These are phyloP conservation scores for Cromileptes altivelis DNA, from an alignment of 2,113 vertebrate species.

Conservation along the genomic window DNA sequence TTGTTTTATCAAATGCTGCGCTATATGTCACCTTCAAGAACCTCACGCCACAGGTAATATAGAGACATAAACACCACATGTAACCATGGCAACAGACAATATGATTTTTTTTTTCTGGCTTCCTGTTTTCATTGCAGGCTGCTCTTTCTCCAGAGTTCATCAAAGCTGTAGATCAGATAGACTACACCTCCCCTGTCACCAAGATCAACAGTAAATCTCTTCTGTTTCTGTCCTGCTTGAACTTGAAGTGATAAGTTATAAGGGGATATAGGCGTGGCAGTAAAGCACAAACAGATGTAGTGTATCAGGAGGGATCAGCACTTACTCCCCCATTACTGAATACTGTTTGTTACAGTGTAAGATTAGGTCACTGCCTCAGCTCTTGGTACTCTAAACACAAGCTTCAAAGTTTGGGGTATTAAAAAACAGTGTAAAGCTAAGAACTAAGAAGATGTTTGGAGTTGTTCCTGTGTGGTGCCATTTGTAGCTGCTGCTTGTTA, in stretches of 20 bases:
- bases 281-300: background rate
- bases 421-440: no score
- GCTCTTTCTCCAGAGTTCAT: conserved; percentile 89
- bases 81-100: background rate
- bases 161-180: conserved; percentile 86
- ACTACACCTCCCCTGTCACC: conserved; percentile 94
- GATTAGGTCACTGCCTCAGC: background rate
- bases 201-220: conserved; percentile 94
- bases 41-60: conserved; percentile 89
- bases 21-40: conserved; percentile 91
- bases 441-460: background rate
- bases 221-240: background rate
- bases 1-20: conserved; percentile 94
- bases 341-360: conserved; percentile 3
- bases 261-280: background rate
- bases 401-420: background rate
- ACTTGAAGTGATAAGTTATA: background rate
- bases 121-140: conserved; percentile 78
- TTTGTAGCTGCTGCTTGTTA: conserved; percentile 11
- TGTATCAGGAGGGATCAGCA: conserved; percentile 3
- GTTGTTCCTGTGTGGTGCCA: conserved; percentile 8
- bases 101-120: conserved; percentile 1
- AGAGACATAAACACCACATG: background rate
- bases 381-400: conserved; percentile 17
- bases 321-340: background rate